Evolutionary conservation across 2,113 vertebrate species (phyloP), one percentile per base, ranked within the genome.

Genomic region (Tachycineta bicolor): DNA sequence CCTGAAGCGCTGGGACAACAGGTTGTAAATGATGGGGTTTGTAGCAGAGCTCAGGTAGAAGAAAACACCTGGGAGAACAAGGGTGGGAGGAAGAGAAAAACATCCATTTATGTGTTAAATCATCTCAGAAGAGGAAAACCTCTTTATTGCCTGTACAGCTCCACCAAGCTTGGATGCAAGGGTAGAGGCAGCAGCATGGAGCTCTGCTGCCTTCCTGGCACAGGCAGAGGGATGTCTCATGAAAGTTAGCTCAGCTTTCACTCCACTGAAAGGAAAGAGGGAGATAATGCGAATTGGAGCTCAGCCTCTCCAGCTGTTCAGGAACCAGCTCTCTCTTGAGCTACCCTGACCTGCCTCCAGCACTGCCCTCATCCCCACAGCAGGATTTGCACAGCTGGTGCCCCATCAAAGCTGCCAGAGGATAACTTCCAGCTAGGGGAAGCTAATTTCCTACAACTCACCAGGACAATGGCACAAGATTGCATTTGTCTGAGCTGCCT

Each of bases 31-130:
- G 46, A 98, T 96, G 68, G 98, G 98, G 68, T 98, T 98, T 49
- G 98, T 97, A 0, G 98, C 98, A 49, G 98, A 98, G 92, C 98
- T 98, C 87, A 98, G 90, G 41, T 98, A 98, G 96, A 98, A 98
- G 93, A 98, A 98, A 79, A 98, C 97, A 77, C 98, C 98, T 98
- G 87, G 13, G 55, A 87, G 5, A 77, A 56, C 2, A n/a, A 86
- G 34, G 44, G 6, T 5, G 2, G 5, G 24, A 28, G 11, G 15
- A 37, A 34, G 33, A 39, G 28, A 89, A 24, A 64, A 16, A 44
- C 11, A 39, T 12, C 77, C 4, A 20, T 49, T 69, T 82, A n/a
- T 59, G 16, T 28, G 41, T 74, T 10, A 39, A 49, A 50, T 0
- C 0, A 37, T 26, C 31, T 84, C 50, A 37, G 26, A 41, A 64